Evolutionary conservation across 1,140 invertebrate genomes (phyloP).

Genomic region (Calliphora vicina): DNA sequence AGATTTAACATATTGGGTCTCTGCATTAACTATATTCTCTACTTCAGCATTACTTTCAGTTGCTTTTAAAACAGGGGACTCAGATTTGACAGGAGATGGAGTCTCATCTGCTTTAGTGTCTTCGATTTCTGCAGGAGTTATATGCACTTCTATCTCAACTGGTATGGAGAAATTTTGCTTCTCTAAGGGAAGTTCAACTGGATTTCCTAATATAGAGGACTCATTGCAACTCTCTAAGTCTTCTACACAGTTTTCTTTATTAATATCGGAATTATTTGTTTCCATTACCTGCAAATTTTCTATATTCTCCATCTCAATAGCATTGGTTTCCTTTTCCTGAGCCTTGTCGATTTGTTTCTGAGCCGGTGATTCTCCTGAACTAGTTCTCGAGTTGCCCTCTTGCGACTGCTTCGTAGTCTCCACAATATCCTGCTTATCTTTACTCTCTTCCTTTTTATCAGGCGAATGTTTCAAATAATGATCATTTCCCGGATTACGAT

Average conservation of each 20-base stretch:
- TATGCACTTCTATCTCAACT: no score
- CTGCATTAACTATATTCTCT: no score
- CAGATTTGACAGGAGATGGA: no score
- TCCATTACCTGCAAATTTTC: background rate
- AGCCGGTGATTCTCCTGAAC: background rate
- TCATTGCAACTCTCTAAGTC: background rate
- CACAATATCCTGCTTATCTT: conserved; percentile 11
- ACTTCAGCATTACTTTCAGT: no score
- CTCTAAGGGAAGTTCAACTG: background rate
- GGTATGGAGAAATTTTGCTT: no score
- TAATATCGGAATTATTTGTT: background rate
- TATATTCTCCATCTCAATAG: background rate
- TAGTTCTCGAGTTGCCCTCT: background rate
- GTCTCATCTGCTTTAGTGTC: no score
- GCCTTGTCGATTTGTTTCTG: background rate
- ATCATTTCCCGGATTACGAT: conserved; percentile 38
- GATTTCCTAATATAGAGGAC: background rate
- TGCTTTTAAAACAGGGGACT: no score
- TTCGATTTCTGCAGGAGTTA: no score
- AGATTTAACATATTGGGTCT: no score
- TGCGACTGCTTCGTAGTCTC: background rate
- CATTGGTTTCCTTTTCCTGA: background rate
- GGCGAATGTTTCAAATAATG: conserved; percentile 33
- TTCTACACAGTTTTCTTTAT: background rate
- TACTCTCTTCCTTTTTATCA: background rate